These are phyloP conservation scores for Polydrusus pterygomalis DNA, from an alignment of 2,888 invertebrate genomes.

Conservation along the genomic window DNA sequence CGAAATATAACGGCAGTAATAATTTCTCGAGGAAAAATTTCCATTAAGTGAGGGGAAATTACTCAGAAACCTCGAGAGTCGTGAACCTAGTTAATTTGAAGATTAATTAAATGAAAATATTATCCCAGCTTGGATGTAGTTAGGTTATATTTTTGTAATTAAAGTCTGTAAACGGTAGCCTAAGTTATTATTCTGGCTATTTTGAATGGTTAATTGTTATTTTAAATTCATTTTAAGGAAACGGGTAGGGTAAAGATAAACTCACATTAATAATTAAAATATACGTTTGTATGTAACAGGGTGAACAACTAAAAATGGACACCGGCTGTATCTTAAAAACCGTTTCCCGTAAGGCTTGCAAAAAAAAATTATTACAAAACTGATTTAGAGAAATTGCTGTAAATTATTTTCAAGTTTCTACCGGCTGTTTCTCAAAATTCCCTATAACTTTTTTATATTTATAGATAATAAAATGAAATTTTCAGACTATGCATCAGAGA, in stretches of 20 bases:
- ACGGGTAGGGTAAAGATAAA: background rate
- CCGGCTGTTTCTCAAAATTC: too few species aligned
- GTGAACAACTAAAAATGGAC: too few species aligned
- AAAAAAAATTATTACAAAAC: too few species aligned
- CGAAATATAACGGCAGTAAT: constrained; percentile 39
- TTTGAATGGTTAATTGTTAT: background rate
- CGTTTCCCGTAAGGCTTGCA: too few species aligned
- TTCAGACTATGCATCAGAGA: too few species aligned
- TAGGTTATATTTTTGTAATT: constrained; percentile 15
- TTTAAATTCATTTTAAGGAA: background rate
- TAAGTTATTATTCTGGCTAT: background rate
- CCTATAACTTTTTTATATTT: too few species aligned
- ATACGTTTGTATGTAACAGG: too few species aligned
- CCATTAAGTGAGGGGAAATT: constrained; percentile 42
- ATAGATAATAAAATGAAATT: too few species aligned
- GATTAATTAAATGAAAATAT: constrained; percentile 47
- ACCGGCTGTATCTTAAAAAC: too few species aligned
- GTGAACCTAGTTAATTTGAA: constrained; percentile 30
- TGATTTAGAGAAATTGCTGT: too few species aligned
- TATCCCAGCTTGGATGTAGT: constrained; percentile 4
- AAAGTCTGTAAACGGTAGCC: background rate
- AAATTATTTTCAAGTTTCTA: too few species aligned
- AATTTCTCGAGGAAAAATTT: constrained; percentile 41
- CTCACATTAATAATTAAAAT: too few species aligned
- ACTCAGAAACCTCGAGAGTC: constrained; percentile 27